Evolutionary conservation across 2,797 vertebrate species (phyloP), one percentile per base, ranked within the genome.

Genomic region (Chanos chanos): DNA sequence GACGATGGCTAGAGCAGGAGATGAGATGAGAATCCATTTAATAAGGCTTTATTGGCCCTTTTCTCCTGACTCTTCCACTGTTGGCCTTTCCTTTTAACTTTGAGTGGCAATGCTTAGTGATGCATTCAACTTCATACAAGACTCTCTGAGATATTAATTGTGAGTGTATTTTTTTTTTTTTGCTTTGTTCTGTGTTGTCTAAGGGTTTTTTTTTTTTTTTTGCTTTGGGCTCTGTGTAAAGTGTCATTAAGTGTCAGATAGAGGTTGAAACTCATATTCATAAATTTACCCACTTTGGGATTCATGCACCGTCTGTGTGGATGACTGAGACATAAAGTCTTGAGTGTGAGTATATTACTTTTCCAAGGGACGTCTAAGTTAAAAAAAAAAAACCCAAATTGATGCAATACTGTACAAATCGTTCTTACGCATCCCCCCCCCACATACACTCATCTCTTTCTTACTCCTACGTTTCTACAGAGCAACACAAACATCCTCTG

Each of bases 31-130:
- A 71, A 72, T 70, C 69, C 68, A 63, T 83, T 81, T 79, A 64
- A 79, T 79, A 45, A 81, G 67, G 72, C 83, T 84, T 79, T 73
- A 80, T 81, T 82, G 77, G 80, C 81, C 69, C 75, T 75, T 76
- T 75, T 36, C 28, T 49, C 36, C 49, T 54, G 18, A 58, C 39
- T 51, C 47, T 45, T 54, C 21, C 71, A 60, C 53, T 66, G 66
- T 69, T 58, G 55, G 34, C 74, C 58, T 74, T 71, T 73, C 81
- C 73, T 72, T 79, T 78, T 83, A 81, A 68, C 73, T 68, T 78
- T 74, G 77, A 78, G 67, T 71, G 64, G 67, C 64, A 49, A 63
- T 68, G 47, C 50, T 65, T 55, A 36, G 50, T 51, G 56, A 44
- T 47, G 51, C 61, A 61, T 68, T 73, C 59, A 64, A 59, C 44